Percentiles rank a stretch among this genome's conserved stretches.
Conservation (phyloP, 2,113 vertebrate genomes). For the Sinocyclocheilus rhinocerous region DNA sequence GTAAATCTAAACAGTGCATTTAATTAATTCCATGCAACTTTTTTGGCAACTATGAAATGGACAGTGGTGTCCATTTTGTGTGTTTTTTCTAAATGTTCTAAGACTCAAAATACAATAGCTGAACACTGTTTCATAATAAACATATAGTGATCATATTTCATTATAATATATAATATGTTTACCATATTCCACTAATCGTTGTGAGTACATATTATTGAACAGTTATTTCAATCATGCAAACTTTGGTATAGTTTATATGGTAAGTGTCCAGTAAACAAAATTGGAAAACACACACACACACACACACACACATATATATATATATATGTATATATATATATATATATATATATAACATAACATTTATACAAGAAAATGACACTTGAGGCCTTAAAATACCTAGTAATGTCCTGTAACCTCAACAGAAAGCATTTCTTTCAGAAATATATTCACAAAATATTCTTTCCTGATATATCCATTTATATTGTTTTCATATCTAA, state of each 20-base stretch:
- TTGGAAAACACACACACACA: too few relatives aligned
- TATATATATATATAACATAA: too few relatives aligned
- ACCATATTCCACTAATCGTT: background rate
- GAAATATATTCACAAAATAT: background rate
- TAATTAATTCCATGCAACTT: slow-evolving; percentile 24
- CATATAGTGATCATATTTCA: background rate
- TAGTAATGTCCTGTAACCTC: background rate
- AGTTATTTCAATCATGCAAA: background rate
- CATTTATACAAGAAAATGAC: background rate
- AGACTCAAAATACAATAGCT: background rate
- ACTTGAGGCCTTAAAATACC: background rate
- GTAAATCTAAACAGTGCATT: slow-evolving; percentile 8
- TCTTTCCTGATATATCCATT: background rate
- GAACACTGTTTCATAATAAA: background rate
- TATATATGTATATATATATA: too few relatives aligned
- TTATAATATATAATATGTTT: background rate
- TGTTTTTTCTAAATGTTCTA: background rate
- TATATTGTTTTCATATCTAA: background rate
- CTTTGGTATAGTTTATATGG: background rate
- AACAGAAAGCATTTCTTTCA: background rate
- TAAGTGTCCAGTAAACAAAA: background rate
- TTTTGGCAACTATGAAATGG: background rate
- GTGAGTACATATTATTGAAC: background rate
- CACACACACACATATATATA: too few relatives aligned
- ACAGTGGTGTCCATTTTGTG: background rate